Percentiles rank a stretch among this genome's conserved stretches.
Evolutionary conservation across 2,888 invertebrate species (phyloP).

Genomic region (Camptogramma bilineatum): DNA sequence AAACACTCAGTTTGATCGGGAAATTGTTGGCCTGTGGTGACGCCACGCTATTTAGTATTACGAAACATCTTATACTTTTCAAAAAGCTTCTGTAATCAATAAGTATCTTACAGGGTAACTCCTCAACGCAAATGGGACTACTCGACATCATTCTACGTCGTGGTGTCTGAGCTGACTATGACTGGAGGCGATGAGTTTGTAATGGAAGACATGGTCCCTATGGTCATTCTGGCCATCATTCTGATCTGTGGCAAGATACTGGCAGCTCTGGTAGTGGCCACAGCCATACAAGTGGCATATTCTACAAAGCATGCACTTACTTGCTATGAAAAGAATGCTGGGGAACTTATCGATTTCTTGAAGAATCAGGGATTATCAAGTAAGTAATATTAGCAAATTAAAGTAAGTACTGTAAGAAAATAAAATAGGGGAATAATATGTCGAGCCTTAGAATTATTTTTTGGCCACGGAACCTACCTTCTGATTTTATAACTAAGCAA

Average conservation of each 20-base stretch:
- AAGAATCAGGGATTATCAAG: constrained; percentile 77
- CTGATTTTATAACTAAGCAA: no score
- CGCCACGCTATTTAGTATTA: no score
- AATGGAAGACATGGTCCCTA: constrained; percentile 56
- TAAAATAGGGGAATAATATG: no score
- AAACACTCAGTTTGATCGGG: no score
- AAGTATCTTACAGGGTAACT: constrained; percentile 54
- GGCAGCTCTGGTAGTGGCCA: constrained; percentile 70
- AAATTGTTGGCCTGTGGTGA: no score
- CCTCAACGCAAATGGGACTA: constrained; percentile 71
- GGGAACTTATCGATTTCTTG: constrained; percentile 69
- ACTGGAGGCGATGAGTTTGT: constrained; percentile 74
- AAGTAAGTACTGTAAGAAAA: no score
- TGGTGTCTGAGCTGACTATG: constrained; percentile 65
- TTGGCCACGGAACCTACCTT: no score
- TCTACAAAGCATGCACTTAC: constrained; percentile 72
- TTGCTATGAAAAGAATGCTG: constrained; percentile 65
- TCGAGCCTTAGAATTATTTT: no score
- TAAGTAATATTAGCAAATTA: constrained; percentile 46
- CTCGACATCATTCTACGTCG: constrained; percentile 70
- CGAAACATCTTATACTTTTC: no score
- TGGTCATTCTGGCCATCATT: constrained; percentile 62
- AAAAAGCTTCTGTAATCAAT: neutral
- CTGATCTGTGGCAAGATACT: constrained; percentile 74
- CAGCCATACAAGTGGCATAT: constrained; percentile 71